Base-by-base conservation (phyloP, 1,140 invertebrate species). In the Vanessa atalanta region DNA sequence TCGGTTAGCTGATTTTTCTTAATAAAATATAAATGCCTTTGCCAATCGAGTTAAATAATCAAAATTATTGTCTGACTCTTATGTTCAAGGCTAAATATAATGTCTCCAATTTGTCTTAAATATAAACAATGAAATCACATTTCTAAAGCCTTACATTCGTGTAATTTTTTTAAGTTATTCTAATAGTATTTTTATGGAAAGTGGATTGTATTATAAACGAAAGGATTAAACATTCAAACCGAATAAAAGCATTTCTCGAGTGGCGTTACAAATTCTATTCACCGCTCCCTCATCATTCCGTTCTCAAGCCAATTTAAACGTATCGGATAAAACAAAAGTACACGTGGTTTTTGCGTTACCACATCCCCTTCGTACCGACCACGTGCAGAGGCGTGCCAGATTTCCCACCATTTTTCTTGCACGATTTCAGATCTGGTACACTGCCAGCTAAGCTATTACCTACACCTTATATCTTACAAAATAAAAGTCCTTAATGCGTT, bases 331-430 rank as follows among this genome's bases (percentile, higher is more conserved):
- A 81, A 79, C 77, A 79, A 79, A 79, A 81, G 77, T 76, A 70
- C 75, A 79, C 75, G 79, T 79, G 79, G 77, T 79, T 79, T 78
- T 79, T 75, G 78, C 53, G 53, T 57, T 57, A 57, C 53, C 53
- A 57, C 70, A 23, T 67, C 69, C 71, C 61, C 70, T 60, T 67
- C 68, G 61, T 51, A 51, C 50, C 15, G 72, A 65, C 70, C 76
- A 77, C 73, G 75, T 72, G 70, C 70, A 71, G 74, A 53, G 73
- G 71, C 76, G 77, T 78, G 72, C 70, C 71, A 70, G 79, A 73
- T 75, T 81, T 81, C 77, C 77, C 77, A 79, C 77, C 73, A 81
- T 77, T 79, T 79, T 79, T 81, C 79, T 81, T 81, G 77, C 75
- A 81, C 77, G 79, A 76, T 71, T 81, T 75, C 79, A 75, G 61